A percentile compares a stretch with the other conserved stretches of the same genome.
These are phyloP conservation scores for Phycodurus eques DNA, from an alignment of 2,113 vertebrate genomes.

Conservation along the genomic window DNA sequence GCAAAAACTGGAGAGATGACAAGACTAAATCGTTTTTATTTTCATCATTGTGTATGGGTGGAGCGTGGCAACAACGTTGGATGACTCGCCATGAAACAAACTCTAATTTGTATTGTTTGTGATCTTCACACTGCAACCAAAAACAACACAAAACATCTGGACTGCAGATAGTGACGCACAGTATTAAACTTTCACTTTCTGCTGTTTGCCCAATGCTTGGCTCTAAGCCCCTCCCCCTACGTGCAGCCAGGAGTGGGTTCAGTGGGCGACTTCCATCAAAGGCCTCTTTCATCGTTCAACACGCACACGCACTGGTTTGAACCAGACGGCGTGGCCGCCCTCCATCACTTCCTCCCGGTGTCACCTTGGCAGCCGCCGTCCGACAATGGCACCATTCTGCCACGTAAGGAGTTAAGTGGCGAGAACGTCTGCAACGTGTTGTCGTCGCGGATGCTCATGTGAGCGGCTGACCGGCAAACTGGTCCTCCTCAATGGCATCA, in stretches of 20 bases:
- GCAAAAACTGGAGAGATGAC: not conserved
- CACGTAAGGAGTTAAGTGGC: not conserved
- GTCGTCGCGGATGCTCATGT: not conserved
- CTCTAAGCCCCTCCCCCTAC: slow-evolving; percentile 17
- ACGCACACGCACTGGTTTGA: slow-evolving; percentile 3
- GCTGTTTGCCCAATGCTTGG: not conserved
- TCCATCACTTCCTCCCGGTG: slow-evolving; percentile 20
- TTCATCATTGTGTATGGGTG: not conserved
- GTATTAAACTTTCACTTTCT: slow-evolving; percentile 18
- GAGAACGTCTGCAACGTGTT: not conserved
- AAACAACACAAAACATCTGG: not conserved
- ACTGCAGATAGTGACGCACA: not conserved
- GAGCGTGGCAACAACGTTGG: not conserved
- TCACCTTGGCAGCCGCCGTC: slow-evolving; percentile 9
- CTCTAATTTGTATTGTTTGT: not conserved
- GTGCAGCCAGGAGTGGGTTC: slow-evolving; percentile 27
- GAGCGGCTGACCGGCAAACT: not conserved
- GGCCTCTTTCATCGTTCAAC: slow-evolving; percentile 45
- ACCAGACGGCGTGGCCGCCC: not conserved
- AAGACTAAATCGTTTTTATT: not conserved
- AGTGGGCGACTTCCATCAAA: slow-evolving; percentile 43
- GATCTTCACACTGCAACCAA: not conserved
- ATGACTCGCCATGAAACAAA: not conserved
- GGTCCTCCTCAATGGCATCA: not conserved
- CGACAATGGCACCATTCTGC: slow-evolving; percentile 14